These are phyloP conservation scores for Eudorcas thomsonii DNA, from an alignment of 2,113 vertebrate species.

Conservation along the genomic window DNA sequence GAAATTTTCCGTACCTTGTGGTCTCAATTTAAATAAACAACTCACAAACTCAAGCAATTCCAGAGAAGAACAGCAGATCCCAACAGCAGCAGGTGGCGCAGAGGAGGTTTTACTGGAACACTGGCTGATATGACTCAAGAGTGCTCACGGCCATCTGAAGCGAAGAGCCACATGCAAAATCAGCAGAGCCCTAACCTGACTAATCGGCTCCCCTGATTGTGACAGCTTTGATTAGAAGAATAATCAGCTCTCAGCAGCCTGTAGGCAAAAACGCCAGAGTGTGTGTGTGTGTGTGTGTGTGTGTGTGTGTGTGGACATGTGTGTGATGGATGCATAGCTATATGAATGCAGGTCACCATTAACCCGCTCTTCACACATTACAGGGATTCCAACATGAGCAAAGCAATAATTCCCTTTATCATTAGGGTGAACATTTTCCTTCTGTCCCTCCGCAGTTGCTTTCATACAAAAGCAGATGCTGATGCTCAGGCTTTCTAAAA, in stretches of 20 bases:
- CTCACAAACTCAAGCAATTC: conserved; percentile 53
- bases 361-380: conserved; percentile 68
- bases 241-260: conserved; percentile 80
- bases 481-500: conserved; percentile 39
- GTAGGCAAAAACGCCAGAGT: conserved; percentile 73
- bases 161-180: conserved; percentile 72
- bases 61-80: conserved; percentile 48
- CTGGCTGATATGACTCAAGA: conserved; percentile 78
- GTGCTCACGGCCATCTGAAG: conserved; percentile 77
- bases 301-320: background rate
- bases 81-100: conserved; percentile 67
- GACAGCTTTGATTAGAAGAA: conserved; percentile 80
- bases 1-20: conserved; percentile 32
- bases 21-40: conserved; percentile 58
- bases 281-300: background rate
- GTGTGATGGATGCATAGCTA: conserved; percentile 40
- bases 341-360: conserved; percentile 72
- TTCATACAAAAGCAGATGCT: conserved; percentile 43
- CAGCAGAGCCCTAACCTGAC: conserved; percentile 79
- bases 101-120: conserved; percentile 70
- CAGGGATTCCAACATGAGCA: conserved; percentile 58
- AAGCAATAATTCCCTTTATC: conserved; percentile 54
- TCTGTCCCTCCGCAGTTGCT: conserved; percentile 37
- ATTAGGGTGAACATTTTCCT: conserved; percentile 62
- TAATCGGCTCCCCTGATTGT: conserved; percentile 82